phyloP scores from a whole-genome alignment of 2,888 invertebrate species.

The Drosophila merina region DNA sequence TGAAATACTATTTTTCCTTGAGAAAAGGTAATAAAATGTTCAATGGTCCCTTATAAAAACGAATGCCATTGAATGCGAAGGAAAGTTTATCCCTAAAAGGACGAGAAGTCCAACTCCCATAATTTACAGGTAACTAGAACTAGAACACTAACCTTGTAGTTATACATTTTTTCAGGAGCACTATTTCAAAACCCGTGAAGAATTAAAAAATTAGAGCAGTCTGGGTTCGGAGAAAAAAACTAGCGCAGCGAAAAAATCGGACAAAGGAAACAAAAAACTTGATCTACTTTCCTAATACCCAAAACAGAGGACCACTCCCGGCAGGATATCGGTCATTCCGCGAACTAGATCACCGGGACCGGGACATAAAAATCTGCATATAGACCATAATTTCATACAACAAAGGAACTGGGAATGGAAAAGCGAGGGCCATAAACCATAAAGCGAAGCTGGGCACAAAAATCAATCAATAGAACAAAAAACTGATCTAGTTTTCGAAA shows the following conservation, averaged over 20 bases:
- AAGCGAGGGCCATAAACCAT: conserved; percentile 49
- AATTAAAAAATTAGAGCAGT: conserved; percentile 80
- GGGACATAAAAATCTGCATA: conserved; percentile 78
- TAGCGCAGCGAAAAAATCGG: conserved; percentile 63
- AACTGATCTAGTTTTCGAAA: conserved; percentile 76
- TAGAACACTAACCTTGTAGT: conserved; percentile 69
- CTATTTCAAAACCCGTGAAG: conserved; percentile 72
- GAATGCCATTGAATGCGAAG: conserved; percentile 13
- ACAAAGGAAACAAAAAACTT: conserved; percentile 81
- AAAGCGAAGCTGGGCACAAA: conserved; percentile 49
- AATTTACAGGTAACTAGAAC: conserved; percentile 76
- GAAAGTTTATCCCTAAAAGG: conserved; percentile 48
- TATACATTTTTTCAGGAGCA: conserved; percentile 54
- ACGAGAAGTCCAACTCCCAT: conserved; percentile 53
- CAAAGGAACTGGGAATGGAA: conserved; percentile 33
- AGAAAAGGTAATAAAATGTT: not conserved
- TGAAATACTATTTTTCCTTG: not conserved
- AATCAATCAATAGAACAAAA: conserved; percentile 69
- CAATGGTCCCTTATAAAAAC: conserved; percentile 29
- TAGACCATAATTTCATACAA: conserved; percentile 23
- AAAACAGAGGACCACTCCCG: conserved; percentile 46
- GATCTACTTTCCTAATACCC: conserved; percentile 80
- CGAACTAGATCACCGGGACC: conserved; percentile 54
- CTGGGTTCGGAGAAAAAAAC: conserved; percentile 75
- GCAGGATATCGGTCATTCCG: conserved; percentile 65